Evolutionary conservation across 2,888 invertebrate genomes (phyloP), one percentile per base, ranked within the genome.

Genomic region (Diogma glabrata): DNA sequence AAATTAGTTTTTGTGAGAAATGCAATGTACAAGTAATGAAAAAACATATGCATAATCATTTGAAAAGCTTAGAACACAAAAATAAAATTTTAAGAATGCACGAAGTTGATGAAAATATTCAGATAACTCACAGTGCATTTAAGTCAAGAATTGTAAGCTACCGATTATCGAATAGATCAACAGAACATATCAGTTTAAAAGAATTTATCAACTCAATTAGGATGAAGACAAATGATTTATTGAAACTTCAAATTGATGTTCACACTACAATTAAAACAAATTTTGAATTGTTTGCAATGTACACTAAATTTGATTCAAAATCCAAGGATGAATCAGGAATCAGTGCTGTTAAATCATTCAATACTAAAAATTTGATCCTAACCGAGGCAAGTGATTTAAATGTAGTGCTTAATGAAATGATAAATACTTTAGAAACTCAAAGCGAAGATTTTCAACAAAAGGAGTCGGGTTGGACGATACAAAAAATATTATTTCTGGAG

Each of bases 381-480:
- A 17, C 19, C 5, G 19, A 19, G 20, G 12, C 19, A 10, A 40
- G 40, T 40, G 3, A 40, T 17, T 40, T 40, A 40, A 19, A 40
- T 40, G 17, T 20, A 4, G 12, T 40, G 9, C 20, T 12, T 40
- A 19, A 17, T 4, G 19, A 19, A 2, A 40, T 40, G 17, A 10
- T n/a, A 20, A 19, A 8, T 7, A 20, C 4, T 12, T 40, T 40
- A 19, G 20, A 19, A 12, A 19, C 3, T 17, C 19, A 40, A 20
- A 40, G 40, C 20, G 40, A 40, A 40, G 19, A 40, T 19, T 40
- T 40, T 40, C 40, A 40, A 9, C 19, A 12, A 8, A 40, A 40
- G 12, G 40, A 40, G 8, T 40, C 40, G 17, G 19, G 40, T 40
- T 40, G 40, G 40, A 20, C 40, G 20, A 19, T 40, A 10, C 19